Base-by-base conservation (phyloP, 2,113 vertebrate genomes). In the Elephantulus edwardii region DNA sequence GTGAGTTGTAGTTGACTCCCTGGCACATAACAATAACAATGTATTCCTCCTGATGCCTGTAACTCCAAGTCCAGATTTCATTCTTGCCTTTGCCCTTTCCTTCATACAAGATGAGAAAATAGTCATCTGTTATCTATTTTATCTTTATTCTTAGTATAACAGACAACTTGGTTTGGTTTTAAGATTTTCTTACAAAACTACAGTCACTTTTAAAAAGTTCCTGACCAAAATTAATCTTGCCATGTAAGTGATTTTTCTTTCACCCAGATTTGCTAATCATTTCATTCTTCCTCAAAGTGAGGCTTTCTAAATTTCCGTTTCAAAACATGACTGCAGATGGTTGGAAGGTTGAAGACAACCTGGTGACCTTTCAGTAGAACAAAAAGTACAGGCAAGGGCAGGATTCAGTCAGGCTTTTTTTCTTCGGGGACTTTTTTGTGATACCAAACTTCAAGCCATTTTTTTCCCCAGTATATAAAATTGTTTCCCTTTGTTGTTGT, bases 121-220 rank as follows among this genome's bases (percentile, higher is more conserved):
- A 85, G 6, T 68, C 74, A 76, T 33, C 54, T 83, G 17, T 85
- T 91, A 13, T 42, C 56, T 83, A 17, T 80, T 66, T 91, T 64
- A 33, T 89, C 12, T 82, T 86, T 80, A 48, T 16, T 85, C 26
- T 22, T 72, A 5, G 13, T 70, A 62, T 44, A 66, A 35, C 64
- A 64, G 33, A n/a, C 60, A 64, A 1, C 54, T 56, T 22, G n/a
- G 4, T 5, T 64, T 33, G 33, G n/a, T n/a, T 30, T 62, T 62
- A 62, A 62, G 30, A 30, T 62, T 62, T 62, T 64, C 60, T 64
- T 64, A n/a, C 60, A 28, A 64, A n/a, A 64, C 30, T 11, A 33
- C 17, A 64, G 13, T 64, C 30, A 64, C 30, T 64, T 10, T 64
- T n/a, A 64, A n/a, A 33, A 64, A 64, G n/a, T 64, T 33, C 60